Base-by-base conservation (phyloP, 1,140 invertebrate genomes). In the Choristoneura fumiferana region DNA sequence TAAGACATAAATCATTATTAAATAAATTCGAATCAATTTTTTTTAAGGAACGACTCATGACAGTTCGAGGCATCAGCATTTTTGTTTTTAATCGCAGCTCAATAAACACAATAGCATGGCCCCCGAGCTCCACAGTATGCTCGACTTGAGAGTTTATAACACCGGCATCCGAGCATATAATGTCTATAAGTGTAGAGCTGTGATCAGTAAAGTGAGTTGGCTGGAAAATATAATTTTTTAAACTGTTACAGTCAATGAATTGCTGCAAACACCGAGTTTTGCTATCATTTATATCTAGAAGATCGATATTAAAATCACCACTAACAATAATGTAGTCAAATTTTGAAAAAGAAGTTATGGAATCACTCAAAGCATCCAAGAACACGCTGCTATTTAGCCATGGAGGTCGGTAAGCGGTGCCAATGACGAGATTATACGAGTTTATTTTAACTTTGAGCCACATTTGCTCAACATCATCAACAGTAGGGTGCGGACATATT, bases 1-100 rank as follows among this genome's bases (percentile, higher is more conserved):
- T n/a, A n/a, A 62, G 3, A 64, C 69, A 4, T 22, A 58, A 39
- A 18, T 45, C 56, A 13, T 14, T 8, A 0, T 36, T 3, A 45
- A 58, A 58, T 34, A n/a, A 5, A 18, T 3, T 10, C 3, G 35
- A n/a, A 8, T 58, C 4, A 14, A 58, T 58, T n/a, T 45, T 13
- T 45, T 58, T 58, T 34, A 45, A 15, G 13, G 56, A 33, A 45
- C 56, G n/a, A 10, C 8, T 43, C 4, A 1, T 15, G 10, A 58
- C 17, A 1, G 0, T 9, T 33, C 10, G 34, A 14, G 56, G 56
- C 0, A 40, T 8, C 5, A 34, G 40, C n/a, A n/a, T n/a, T n/a
- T n/a, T n/a, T n/a, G n/a, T n/a, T n/a, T n/a, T n/a, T n/a, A n/a
- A n/a, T n/a, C n/a, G n/a, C n/a, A n/a, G n/a, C n/a, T n/a, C n/a